Conservation (phyloP, 2,113 vertebrate species). For the Megaptera novaeangliae region DNA sequence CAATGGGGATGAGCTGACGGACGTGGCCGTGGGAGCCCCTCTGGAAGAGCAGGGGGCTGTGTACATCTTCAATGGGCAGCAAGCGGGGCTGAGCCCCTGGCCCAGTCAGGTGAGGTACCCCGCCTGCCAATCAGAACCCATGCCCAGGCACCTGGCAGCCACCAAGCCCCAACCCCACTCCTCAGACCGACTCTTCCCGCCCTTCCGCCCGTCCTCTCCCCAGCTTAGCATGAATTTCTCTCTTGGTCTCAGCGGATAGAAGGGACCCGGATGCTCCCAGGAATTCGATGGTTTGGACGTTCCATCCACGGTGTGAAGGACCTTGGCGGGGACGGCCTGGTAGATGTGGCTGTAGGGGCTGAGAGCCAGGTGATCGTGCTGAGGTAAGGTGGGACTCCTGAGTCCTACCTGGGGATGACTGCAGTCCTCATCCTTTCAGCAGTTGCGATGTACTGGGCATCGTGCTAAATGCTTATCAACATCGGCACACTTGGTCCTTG, state of each 20-base stretch:
- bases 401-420: too few species aligned
- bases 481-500: fast-evolving
- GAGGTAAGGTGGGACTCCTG: slow-evolving; percentile 73
- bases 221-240: neutral
- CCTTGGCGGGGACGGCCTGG: slow-evolving; percentile 80
- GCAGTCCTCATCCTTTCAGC: neutral
- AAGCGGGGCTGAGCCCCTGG: slow-evolving; percentile 62
- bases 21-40: slow-evolving; percentile 88
- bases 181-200: neutral
- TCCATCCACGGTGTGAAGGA: slow-evolving; percentile 83
- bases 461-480: neutral
- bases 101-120: slow-evolving; percentile 78
- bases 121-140: neutral
- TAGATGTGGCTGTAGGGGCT: slow-evolving; percentile 84
- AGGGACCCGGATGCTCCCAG: slow-evolving; percentile 60
- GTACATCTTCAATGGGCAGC: slow-evolving; percentile 86
- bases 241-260: slow-evolving; percentile 79
- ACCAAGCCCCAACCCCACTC: neutral
- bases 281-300: slow-evolving; percentile 85
- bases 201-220: neutral
- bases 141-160: neutral
- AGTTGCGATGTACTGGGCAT: too few species aligned
- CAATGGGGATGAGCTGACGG: slow-evolving; percentile 84
- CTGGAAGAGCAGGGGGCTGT: slow-evolving; percentile 83
- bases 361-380: slow-evolving; percentile 79